Conservation (phyloP, 2,113 vertebrate species). For the Grus americana region DNA sequence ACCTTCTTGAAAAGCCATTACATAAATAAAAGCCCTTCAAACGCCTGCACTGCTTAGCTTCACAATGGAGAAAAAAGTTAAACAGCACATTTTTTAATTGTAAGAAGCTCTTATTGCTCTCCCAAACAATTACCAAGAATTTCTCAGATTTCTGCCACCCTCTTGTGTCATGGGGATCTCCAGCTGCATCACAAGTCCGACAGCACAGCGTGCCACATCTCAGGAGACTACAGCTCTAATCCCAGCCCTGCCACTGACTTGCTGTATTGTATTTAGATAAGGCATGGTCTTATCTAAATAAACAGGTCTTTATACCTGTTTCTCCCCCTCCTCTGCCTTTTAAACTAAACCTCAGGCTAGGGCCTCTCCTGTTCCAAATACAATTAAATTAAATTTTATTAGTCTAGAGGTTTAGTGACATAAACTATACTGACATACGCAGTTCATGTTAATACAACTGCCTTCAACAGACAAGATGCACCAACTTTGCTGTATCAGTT, state of each 20-base stretch:
- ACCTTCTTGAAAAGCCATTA: background rate
- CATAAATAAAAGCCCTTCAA: background rate
- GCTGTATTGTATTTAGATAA: background rate
- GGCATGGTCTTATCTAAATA: too few relatives aligned
- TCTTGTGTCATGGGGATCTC: fast-evolving
- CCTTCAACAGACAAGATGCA: too few relatives aligned
- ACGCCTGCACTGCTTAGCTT: fast-evolving
- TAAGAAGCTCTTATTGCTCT: background rate
- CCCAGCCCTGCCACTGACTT: background rate
- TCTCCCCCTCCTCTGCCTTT: background rate
- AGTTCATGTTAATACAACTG: background rate
- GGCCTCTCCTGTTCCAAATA: background rate
- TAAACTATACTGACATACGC: fast-evolving
- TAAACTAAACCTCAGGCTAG: background rate
- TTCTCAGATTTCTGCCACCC: background rate
- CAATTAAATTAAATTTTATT: background rate
- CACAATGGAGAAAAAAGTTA: background rate
- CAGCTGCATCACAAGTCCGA: fast-evolving
- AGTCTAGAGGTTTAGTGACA: background rate
- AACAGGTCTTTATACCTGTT: background rate
- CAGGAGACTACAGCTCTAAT: background rate
- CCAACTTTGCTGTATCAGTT: background rate
- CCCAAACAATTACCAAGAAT: background rate
- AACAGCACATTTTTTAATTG: background rate
- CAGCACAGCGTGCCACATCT: background rate